These are phyloP conservation scores for Phyllotreta striolata DNA, from an alignment of 2,888 invertebrate species.

Conservation along the genomic window DNA sequence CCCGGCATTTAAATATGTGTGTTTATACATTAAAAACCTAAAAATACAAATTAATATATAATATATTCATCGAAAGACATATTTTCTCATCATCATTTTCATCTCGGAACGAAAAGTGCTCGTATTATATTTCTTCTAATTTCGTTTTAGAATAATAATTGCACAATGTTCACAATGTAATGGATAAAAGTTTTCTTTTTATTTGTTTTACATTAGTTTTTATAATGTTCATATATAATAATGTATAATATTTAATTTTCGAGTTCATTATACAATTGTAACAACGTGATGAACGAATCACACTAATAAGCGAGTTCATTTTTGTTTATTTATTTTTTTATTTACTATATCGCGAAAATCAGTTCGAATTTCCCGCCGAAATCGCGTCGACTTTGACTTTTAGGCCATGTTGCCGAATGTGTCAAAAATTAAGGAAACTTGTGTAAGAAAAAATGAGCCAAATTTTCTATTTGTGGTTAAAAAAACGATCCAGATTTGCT, in stretches of 20 bases:
- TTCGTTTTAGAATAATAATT: slow-evolving; percentile 49
- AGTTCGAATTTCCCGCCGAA: no score
- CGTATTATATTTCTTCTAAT: slow-evolving; percentile 31
- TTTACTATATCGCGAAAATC: no score
- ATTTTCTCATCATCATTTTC: slow-evolving; percentile 30
- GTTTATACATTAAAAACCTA: slow-evolving; percentile 48
- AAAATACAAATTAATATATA: slow-evolving; percentile 54
- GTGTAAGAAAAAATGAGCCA: no score
- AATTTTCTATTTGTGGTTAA: no score
- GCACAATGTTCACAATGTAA: slow-evolving; percentile 48
- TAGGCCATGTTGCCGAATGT: no score
- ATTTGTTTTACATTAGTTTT: slow-evolving; percentile 26
- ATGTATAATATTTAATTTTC: no score
- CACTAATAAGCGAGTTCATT: slow-evolving; percentile 40
- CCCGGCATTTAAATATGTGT: slow-evolving; percentile 51
- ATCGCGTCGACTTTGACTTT: no score
- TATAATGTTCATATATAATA: slow-evolving; percentile 32
- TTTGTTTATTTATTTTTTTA: slow-evolving; percentile 30
- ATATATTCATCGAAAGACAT: slow-evolving; percentile 48
- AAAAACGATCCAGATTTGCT: no score
- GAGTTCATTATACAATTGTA: slow-evolving; percentile 40
- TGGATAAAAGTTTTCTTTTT: slow-evolving; percentile 33
- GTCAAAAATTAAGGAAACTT: no score
- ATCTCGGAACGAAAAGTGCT: slow-evolving; percentile 45
- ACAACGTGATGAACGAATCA: slow-evolving; percentile 46